Evolutionary conservation across 2,888 invertebrate species (phyloP).

Genomic region (Diarsia brunnea): DNA sequence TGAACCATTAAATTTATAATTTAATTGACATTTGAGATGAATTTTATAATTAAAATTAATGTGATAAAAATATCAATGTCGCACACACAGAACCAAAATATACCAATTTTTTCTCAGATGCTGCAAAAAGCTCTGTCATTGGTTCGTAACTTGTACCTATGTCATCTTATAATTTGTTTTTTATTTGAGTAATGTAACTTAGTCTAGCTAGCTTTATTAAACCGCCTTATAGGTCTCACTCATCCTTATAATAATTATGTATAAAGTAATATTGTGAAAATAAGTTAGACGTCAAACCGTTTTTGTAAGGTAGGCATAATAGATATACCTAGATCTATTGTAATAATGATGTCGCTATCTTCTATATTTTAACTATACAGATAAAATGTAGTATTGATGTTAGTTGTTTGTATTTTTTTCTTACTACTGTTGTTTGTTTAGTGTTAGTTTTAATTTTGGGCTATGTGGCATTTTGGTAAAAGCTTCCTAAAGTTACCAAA

Average conservation of each 20-base stretch:
- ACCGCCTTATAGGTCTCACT: no score
- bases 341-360: neutral
- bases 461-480: neutral
- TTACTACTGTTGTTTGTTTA: neutral
- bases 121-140: neutral
- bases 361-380: neutral
- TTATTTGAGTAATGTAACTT: neutral
- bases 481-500: neutral
- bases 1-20: neutral
- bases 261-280: neutral
- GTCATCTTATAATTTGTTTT: neutral
- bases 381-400: neutral
- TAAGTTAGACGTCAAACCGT: neutral
- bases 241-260: no score
- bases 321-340: neutral
- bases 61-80: neutral
- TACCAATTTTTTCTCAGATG: neutral
- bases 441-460: neutral
- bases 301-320: no score
- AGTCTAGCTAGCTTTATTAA: no score
- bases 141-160: slow-evolving; percentile 1
- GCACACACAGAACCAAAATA: neutral
- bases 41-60: neutral
- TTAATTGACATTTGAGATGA: neutral
- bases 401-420: neutral